Evolutionary conservation across 2,797 vertebrate genomes (phyloP), one percentile per base, ranked within the genome.

Genomic region (Nyctalus aviator): DNA sequence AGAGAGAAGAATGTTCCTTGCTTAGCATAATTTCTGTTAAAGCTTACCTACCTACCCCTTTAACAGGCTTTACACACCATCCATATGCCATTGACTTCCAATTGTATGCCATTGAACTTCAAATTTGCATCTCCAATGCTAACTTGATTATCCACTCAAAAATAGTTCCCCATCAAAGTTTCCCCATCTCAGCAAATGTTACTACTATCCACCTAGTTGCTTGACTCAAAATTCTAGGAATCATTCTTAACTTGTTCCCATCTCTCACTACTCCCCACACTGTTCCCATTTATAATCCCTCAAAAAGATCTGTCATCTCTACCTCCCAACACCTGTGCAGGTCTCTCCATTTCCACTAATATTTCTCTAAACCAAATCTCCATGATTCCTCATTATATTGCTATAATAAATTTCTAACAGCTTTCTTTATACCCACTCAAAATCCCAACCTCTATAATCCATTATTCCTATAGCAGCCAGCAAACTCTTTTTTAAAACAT

Each of bases 401-500:
- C 30, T 76, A 37, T 18, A n/a, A 30, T 88, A 66, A 88, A 92
- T 92, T 84, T 27, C 17, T 73, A 68, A 35, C 10, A 81, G 15
- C 2, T 68, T 9, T 69, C 37, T 71, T 77, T 84, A 59, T 32
- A 64, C 82, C n/a, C 44, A 17, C 7, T 88, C 83, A 87, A 89
- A 90, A 83, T 59, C 59, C 21, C 75, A 83, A 78, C 37, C 12
- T 68, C 44, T 77, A 77, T 0, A 84, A 8, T 41, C 20, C 10
- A 20, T 73, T 13, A 21, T 89, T 73, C 14, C 13, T 68, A 64
- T 0, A 72, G 15, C 17, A 71, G 3, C 41, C 23, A 94, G 69
- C 88, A 93, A 92, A 88, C 8, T 62, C 6, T 68, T 88, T 90
- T 90, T 90, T n/a, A 79, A 78, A 90, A 90, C 8, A 18, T 55